Evolutionary conservation across 2,888 invertebrate species (phyloP), one percentile per base, ranked within the genome.

Genomic region (Papilio protenor): DNA sequence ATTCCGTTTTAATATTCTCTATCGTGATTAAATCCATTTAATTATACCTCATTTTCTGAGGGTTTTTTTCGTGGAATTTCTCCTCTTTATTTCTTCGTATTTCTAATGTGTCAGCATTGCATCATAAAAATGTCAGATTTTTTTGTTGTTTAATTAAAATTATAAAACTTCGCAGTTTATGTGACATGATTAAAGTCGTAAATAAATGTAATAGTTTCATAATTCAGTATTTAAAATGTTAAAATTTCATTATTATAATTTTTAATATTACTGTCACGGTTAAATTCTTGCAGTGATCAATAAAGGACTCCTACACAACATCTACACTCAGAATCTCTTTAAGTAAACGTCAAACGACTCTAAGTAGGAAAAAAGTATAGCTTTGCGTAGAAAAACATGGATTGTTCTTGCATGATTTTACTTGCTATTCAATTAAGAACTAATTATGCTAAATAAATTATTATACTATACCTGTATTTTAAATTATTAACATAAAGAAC

Each of bases 1-100:
- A 78, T 78, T 75, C 47, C 45, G 57, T 78, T 78, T 76, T 75
- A 75, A 78, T 78, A 78, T 75, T 78, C 78, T 33, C 49, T 78
- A 69, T 78, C 78, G 78, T 78, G 78, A 75, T 78, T 78, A 75
- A 47, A 57, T n/a, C 27, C 75, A 75, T 75, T 78, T 78, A 78
- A 78, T 78, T 78, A 75, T 4, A 33, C 21, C 72, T 75, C 47
- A 27, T 75, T 61, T 61, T 75, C 40, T 27, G n/a, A 18, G 23
- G 33, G 47, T 8, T 47, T 74, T 69, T 73, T 74, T 73, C 33
- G 3, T 21, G 61, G 49, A 70, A 74, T 74, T 45, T 61, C 12
- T 2, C 40, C 40, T 71, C 64, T 75, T 59, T 71, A 49, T 77
- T 49, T 47, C 21, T 23, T 52, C 21, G 27, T 75, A 27, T 33